Percentiles rank a stretch among this genome's conserved stretches.
phyloP scores from a whole-genome alignment of 2,888 invertebrate species.

The Cheilosia urbana region DNA sequence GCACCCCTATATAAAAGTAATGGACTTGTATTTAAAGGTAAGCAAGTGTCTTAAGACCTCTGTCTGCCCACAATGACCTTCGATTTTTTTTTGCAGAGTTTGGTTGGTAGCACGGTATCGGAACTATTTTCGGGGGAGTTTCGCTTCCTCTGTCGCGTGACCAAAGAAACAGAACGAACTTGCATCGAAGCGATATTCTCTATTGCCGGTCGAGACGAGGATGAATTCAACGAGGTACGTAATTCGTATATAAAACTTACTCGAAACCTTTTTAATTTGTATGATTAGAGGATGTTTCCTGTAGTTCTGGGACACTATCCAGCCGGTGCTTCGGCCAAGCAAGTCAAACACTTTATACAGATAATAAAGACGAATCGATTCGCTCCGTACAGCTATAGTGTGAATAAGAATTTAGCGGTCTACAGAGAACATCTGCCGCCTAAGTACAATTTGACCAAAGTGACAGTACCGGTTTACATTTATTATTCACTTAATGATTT shows the following conservation, averaged over 20 bases:
- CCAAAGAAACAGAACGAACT: conserved; percentile 81
- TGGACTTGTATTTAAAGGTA: conserved; percentile 82
- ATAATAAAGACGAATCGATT: conserved; percentile 82
- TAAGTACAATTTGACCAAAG: conserved; percentile 84
- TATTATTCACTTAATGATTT: conserved; percentile 86
- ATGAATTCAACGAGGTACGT: conserved; percentile 81
- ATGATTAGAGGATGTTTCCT: conserved; percentile 85
- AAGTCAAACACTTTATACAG: conserved; percentile 86
- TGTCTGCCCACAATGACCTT: not conserved
- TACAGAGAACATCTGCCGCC: conserved; percentile 85
- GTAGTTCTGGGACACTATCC: conserved; percentile 88
- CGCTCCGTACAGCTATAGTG: conserved; percentile 86
- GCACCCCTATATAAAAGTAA: conserved; percentile 82
- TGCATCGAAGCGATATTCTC: conserved; percentile 82
- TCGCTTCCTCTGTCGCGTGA: conserved; percentile 81
- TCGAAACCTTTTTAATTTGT: not conserved
- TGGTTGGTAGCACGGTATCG: conserved; percentile 81
- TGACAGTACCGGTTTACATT: conserved; percentile 85
- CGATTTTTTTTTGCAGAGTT: conserved; percentile 76
- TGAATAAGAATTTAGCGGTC: conserved; percentile 83
- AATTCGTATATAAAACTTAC: not conserved
- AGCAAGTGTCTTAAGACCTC: conserved; percentile 44
- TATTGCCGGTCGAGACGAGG: conserved; percentile 82
- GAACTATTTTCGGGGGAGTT: conserved; percentile 82
- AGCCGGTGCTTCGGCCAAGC: conserved; percentile 86